A percentile compares a stretch with the other conserved stretches of the same genome.
Conservation (phyloP, 2,113 vertebrate species). For the Anhinga anhinga region DNA sequence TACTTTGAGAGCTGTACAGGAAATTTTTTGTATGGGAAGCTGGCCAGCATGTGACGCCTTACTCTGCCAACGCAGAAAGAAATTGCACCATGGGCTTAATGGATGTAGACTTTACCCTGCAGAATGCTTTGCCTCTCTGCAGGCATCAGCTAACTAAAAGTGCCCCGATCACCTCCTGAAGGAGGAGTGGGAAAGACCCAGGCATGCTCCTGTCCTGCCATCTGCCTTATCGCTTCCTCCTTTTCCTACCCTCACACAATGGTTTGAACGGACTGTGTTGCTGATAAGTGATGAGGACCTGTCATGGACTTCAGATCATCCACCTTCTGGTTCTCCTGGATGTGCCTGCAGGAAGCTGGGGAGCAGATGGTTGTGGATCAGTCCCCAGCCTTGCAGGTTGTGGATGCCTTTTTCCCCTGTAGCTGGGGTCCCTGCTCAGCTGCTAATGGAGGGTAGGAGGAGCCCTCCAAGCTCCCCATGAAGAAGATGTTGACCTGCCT, state of each 20-base stretch:
- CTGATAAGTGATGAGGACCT: not conserved
- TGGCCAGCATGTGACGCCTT: not conserved
- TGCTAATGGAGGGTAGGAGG: not conserved
- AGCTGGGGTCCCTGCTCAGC: not conserved
- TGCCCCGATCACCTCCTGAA: not conserved
- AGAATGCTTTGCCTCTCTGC: not conserved
- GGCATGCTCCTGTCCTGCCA: not conserved
- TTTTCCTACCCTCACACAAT: not conserved
- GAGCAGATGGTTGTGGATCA: not conserved
- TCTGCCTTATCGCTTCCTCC: not conserved
- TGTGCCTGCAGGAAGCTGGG: not conserved
- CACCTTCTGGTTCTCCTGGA: not conserved
- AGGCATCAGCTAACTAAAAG: not conserved
- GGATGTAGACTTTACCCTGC: not conserved
- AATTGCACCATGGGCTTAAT: not conserved
- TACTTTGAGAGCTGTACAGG: not conserved
- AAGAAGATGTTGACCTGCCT: not conserved
- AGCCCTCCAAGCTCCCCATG: not conserved
- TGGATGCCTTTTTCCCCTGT: not conserved
- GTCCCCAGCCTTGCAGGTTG: not conserved
- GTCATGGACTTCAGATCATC: not conserved
- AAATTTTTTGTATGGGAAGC: not conserved
- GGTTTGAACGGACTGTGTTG: not conserved
- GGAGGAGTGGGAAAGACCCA: not conserved
- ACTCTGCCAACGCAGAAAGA: not conserved